Evolutionary conservation across 2,797 vertebrate genomes (phyloP).

Genomic region (Glyptemys insculpta): DNA sequence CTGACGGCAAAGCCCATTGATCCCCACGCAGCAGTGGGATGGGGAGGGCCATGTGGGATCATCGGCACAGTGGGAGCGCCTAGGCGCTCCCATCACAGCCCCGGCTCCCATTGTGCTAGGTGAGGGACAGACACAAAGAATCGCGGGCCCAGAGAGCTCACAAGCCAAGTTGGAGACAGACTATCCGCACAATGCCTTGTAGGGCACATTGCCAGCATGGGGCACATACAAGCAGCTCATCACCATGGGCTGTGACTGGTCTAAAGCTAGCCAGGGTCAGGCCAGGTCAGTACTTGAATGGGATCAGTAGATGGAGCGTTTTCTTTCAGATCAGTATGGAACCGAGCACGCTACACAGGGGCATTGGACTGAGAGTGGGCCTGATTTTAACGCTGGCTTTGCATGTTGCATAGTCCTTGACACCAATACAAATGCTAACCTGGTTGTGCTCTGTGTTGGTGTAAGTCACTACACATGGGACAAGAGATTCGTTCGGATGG

Average conservation of each 20-base stretch:
- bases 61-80: neutral
- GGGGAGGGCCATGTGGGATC: fast-evolving
- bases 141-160: neutral
- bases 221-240: neutral
- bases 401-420: neutral
- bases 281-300: fast-evolving
- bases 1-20: too few relatives aligned
- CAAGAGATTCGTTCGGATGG: neutral
- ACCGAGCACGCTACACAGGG: neutral
- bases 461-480: neutral
- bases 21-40: neutral
- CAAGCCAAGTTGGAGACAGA: neutral
- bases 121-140: neutral
- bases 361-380: neutral
- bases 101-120: neutral
- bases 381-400: neutral
- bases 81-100: neutral
- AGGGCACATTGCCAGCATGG: fast-evolving
- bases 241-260: neutral
- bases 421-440: neutral
- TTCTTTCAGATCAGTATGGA: neutral
- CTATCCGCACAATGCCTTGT: neutral
- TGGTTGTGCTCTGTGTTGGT: neutral
- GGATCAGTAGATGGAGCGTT: neutral
- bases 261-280: neutral